These are phyloP conservation scores for Psilanteris sp. DNA, from an alignment of 1,140 invertebrate genomes.

Conservation along the genomic window DNA sequence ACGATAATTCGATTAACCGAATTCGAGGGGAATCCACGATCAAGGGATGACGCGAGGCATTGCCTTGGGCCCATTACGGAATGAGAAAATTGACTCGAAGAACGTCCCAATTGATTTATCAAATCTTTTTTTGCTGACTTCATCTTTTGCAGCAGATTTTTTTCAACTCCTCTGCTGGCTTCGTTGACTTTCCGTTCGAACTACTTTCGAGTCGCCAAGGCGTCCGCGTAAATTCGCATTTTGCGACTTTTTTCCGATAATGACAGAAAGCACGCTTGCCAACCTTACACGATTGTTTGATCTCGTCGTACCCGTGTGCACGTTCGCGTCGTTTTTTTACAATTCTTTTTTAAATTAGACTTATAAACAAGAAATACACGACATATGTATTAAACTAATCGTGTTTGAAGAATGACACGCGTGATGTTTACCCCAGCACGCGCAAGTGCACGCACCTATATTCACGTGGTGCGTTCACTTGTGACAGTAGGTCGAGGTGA, in stretches of 20 bases:
- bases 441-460: slow-evolving; percentile 44
- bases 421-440: slow-evolving; percentile 45
- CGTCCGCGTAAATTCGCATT: too few species aligned
- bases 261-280: too few species aligned
- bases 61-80: slow-evolving; percentile 48
- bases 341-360: slow-evolving; percentile 6
- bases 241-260: too few species aligned
- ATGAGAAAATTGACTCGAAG: slow-evolving; percentile 60
- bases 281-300: too few species aligned
- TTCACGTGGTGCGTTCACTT: slow-evolving; percentile 34
- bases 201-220: too few species aligned
- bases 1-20: slow-evolving; percentile 77
- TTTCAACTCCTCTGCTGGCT: background rate
- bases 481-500: slow-evolving; percentile 60
- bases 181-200: too few species aligned
- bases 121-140: slow-evolving; percentile 38
- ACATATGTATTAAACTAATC: slow-evolving; percentile 57
- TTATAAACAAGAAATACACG: slow-evolving; percentile 9
- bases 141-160: background rate
- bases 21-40: slow-evolving; percentile 45
- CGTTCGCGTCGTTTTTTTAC: background rate
- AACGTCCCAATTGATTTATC: slow-evolving; percentile 52
- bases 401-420: slow-evolving; percentile 63
- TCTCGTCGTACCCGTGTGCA: too few species aligned
- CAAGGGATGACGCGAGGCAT: slow-evolving; percentile 39